Conservation (phyloP, 1,140 invertebrate genomes). For the Drosophila nannoptera region DNA sequence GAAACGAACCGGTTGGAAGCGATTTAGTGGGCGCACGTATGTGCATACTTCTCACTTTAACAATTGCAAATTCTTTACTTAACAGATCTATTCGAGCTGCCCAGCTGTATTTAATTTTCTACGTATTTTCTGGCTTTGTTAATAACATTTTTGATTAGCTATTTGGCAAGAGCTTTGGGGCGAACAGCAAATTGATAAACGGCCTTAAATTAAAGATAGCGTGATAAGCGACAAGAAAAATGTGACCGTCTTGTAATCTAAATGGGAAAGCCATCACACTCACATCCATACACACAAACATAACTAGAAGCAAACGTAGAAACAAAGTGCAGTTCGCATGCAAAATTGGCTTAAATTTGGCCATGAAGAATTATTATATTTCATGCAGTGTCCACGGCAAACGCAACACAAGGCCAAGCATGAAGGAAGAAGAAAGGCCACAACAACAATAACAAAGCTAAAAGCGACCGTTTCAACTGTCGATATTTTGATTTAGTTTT, state of each 20-base stretch:
- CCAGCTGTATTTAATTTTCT: not conserved
- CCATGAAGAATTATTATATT: constrained; percentile 69
- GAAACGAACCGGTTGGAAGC: no score
- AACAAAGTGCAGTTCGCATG: constrained; percentile 22
- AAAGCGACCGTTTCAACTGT: constrained; percentile 9
- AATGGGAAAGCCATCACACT: not conserved
- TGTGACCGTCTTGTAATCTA: constrained; percentile 19
- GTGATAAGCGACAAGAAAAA: constrained; percentile 19
- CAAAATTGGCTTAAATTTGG: constrained; percentile 69
- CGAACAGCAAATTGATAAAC: constrained; percentile 22
- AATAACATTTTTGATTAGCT: constrained; percentile 30
- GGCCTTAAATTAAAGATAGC: not conserved
- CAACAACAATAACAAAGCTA: constrained; percentile 21
- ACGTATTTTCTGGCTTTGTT: constrained; percentile 2
- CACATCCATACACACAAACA: not conserved
- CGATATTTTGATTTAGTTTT: constrained; percentile 30
- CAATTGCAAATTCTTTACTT: not conserved
- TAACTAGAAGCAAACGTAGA: not conserved
- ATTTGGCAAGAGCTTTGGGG: constrained; percentile 19
- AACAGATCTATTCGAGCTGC: not conserved
- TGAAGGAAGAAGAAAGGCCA: constrained; percentile 4
- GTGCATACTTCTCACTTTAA: no score
- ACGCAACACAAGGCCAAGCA: constrained; percentile 33
- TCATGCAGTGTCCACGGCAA: constrained; percentile 20
- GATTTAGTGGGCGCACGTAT: no score